A percentile compares a stretch with the other conserved stretches of the same genome.
These are phyloP conservation scores for Copidosoma floridanum DNA, from an alignment of 1,140 invertebrate genomes.

Conservation along the genomic window DNA sequence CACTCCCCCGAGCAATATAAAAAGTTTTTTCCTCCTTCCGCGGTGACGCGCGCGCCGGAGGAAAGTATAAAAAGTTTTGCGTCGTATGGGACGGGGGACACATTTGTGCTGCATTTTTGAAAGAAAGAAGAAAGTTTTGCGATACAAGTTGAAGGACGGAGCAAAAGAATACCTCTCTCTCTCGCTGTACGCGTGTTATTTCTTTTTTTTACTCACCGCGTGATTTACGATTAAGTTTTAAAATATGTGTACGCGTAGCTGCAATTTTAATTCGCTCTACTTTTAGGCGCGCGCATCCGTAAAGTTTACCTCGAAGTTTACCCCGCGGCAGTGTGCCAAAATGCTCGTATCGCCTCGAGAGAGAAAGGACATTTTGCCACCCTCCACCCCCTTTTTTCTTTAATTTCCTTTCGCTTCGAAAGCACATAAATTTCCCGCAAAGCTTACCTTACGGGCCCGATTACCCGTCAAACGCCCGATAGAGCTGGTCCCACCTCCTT, in stretches of 20 bases:
- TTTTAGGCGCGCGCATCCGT: slow-evolving; percentile 17
- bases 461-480: background rate
- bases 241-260: background rate
- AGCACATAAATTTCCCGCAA: slow-evolving; percentile 1
- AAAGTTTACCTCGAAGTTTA: background rate
- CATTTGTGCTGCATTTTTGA: no score
- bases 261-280: slow-evolving; percentile 18
- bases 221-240: no score
- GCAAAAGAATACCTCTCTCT: background rate
- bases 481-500: background rate
- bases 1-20: background rate
- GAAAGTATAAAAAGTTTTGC: no score
- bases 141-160: no score
- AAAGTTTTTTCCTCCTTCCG: no score
- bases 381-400: background rate
- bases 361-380: slow-evolving; percentile 7
- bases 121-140: no score
- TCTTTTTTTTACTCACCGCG: background rate
- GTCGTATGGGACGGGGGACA: no score
- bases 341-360: slow-evolving; percentile 1
- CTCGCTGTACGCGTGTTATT: background rate
- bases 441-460: no score
- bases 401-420: background rate
- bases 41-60: no score
- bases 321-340: slow-evolving; percentile 19